phyloP scores from a whole-genome alignment of 2,797 vertebrate species.

The Microchirus variegatus region DNA sequence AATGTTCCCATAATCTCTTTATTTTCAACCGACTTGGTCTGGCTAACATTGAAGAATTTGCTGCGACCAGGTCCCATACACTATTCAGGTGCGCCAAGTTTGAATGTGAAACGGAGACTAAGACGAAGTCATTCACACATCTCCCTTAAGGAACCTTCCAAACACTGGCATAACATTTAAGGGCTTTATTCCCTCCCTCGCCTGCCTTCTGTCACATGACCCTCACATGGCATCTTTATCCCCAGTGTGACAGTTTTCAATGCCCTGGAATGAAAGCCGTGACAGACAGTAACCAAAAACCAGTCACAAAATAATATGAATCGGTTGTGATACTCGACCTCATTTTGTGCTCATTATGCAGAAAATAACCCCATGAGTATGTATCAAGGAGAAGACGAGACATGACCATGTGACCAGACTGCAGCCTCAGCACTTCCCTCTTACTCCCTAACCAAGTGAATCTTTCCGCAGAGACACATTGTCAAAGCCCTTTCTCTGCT shows the following conservation, averaged over 20 bases:
- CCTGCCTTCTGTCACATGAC: conserved; percentile 61
- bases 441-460: conserved; percentile 16
- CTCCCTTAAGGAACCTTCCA: conserved; percentile 5
- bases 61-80: neutral
- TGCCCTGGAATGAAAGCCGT: conserved; percentile 9
- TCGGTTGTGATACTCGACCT: neutral
- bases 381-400: conserved; percentile 36
- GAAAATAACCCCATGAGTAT: conserved; percentile 23
- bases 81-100: neutral
- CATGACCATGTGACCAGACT: conserved; percentile 65
- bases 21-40: too few relatives aligned
- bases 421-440: conserved; percentile 70
- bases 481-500: conserved; percentile 11
- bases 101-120: neutral
- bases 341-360: neutral
- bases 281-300: neutral
- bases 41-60: neutral
- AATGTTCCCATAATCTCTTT: too few relatives aligned
- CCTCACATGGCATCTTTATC: conserved; percentile 43
- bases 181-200: conserved; percentile 3
- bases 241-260: conserved; percentile 14
- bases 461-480: conserved; percentile 29
- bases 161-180: conserved; percentile 1
- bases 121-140: conserved; percentile 8
- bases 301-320: conserved; percentile 18